Evolutionary conservation across 2,797 vertebrate species (phyloP).

Genomic region (Gymnopithys bicolor): DNA sequence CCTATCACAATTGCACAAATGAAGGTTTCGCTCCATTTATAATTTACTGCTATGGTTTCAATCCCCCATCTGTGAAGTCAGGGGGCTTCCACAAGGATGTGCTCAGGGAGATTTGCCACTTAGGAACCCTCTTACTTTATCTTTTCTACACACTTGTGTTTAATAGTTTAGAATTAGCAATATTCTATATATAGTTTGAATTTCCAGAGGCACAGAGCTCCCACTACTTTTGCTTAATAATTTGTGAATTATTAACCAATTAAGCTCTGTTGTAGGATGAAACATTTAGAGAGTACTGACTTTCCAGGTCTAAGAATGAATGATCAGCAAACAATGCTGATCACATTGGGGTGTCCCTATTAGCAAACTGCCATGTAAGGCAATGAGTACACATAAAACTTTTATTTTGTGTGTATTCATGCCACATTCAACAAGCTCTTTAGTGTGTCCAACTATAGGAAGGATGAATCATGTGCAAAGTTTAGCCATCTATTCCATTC

Average conservation of each 20-base stretch:
- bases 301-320: neutral
- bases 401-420: neutral
- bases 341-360: no score
- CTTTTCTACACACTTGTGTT: neutral
- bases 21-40: neutral
- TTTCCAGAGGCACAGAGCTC: neutral
- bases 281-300: neutral
- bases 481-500: neutral
- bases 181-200: neutral
- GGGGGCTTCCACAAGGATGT: neutral
- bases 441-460: neutral
- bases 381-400: neutral
- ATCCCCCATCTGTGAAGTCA: neutral
- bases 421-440: neutral
- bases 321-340: neutral
- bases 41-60: neutral
- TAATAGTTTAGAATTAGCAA: neutral
- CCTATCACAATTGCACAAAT: neutral
- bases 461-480: neutral
- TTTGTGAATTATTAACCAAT: neutral
- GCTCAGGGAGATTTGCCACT: neutral
- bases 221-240: neutral
- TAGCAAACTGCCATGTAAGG: neutral
- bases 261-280: neutral
- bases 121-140: neutral